phyloP scores from a whole-genome alignment of 2,797 vertebrate genomes.

The Sebastes taczanowskii region DNA sequence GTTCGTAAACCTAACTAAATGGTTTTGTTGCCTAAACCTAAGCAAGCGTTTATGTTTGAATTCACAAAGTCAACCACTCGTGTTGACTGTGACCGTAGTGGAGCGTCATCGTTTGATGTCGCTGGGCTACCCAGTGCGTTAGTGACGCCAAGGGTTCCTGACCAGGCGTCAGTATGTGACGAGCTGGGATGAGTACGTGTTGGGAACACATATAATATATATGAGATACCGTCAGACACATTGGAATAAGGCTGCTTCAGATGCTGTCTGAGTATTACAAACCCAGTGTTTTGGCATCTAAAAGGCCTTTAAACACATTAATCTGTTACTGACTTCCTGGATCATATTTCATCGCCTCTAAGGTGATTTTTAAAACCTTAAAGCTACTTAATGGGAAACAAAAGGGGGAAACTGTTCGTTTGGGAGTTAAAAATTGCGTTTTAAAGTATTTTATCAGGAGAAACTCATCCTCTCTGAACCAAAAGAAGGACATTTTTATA shows the following conservation, averaged over 20 bases:
- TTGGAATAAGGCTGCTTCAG: background rate
- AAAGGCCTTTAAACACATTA: background rate
- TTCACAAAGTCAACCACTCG: background rate
- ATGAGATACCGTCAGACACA: background rate
- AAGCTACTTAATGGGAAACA: background rate
- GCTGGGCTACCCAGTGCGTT: no score
- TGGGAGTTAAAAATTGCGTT: background rate
- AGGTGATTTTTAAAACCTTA: background rate
- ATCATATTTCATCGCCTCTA: background rate
- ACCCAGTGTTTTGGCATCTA: background rate
- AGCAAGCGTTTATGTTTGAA: background rate
- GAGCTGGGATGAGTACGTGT: background rate
- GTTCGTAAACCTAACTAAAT: background rate
- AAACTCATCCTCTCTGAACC: background rate
- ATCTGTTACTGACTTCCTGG: background rate
- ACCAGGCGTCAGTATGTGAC: background rate
- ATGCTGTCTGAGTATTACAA: background rate
- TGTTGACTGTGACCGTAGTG: no score
- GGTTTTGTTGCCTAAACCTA: background rate
- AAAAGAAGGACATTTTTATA: background rate
- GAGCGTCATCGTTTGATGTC: no score
- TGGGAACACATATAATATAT: background rate
- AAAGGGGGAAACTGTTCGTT: background rate
- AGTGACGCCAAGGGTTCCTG: background rate
- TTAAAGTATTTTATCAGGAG: background rate